Base-by-base conservation (phyloP, 2,113 vertebrate genomes). In the Bubalus kerabau region DNA sequence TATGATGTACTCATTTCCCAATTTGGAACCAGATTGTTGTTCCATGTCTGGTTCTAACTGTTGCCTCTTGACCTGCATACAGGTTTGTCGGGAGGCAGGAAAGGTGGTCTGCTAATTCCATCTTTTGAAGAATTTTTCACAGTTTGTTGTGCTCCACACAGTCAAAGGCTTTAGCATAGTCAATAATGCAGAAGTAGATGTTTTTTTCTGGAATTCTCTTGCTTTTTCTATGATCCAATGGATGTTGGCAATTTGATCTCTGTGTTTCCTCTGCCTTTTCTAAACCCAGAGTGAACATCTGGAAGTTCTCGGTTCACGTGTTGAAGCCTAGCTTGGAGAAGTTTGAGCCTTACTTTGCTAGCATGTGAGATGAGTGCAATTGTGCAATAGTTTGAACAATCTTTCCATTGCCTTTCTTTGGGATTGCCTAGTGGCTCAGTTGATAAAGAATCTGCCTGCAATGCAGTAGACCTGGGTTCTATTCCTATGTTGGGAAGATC, bases 261-360 rank as follows among this genome's bases (percentile, higher is more conserved):
- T 74, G 67, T 74, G 67, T 74, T 40, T 24, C 36, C 67, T 74
- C 19, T 74, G n/a, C 36, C 21, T 40, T 74, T 74, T 74, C 67
- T 40, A 74, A 74, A 74, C 67, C 21, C 67, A 74, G n/a, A 36
- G 21, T 71, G 67, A 71, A 40, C 10, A 71, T 23, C n/a, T 71
- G 1, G n/a, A 71, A 71, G 67, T 74, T 74, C 5, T 74, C 0
- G 0, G 36, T 40, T 74, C 67, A 13, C 0, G 0, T 40, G 36
- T 40, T 74, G n/a, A 74, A 74, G 2, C 67, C 67, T 74, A 40
- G 67, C 19, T 74, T 24, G 67, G 67, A 74, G 36, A 74, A 23
- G 2, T 74, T 40, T 40, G 36, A 40, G 36, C 1, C 67, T 71
- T 74, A 74, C 67, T 74, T 71, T 74, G 67, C 67, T 74, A 74